Evolutionary conservation across 2,113 vertebrate species (phyloP).

Genomic region (Peromyscus californicus): DNA sequence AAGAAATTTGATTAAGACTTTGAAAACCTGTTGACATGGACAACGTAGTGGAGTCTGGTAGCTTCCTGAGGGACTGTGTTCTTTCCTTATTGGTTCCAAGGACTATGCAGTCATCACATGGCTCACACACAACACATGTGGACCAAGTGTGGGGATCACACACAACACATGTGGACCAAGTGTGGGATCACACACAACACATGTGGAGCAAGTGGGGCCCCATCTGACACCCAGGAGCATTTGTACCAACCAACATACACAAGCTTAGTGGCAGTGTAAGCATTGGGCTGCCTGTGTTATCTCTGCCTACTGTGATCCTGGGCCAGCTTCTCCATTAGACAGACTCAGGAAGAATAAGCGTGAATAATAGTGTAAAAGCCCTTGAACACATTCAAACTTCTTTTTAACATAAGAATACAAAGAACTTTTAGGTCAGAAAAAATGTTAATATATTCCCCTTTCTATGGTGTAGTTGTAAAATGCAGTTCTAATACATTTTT

Average conservation of each 20-base stretch:
- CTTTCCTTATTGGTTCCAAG: neutral
- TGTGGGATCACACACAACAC: neutral
- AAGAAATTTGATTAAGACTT: neutral
- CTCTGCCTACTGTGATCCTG: neutral
- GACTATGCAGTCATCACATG: rapidly evolving
- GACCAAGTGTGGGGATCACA: neutral
- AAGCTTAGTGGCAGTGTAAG: too few species aligned
- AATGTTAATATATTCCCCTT: constrained; percentile 12
- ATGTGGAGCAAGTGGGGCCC: neutral
- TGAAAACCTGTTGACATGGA: neutral
- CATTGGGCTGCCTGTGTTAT: rapidly evolving
- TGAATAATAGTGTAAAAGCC: neutral
- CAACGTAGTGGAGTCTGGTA: neutral
- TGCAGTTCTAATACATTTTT: constrained; percentile 3
- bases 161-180: neutral
- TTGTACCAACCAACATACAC: neutral
- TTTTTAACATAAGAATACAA: constrained; percentile 27
- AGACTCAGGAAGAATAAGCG: neutral
- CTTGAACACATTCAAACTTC: neutral
- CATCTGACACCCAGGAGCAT: neutral
- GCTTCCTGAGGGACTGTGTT: neutral
- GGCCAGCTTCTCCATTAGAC: neutral
- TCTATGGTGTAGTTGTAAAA: neutral
- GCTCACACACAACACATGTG: neutral
- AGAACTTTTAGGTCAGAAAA: neutral